Conservation (phyloP, 2,888 invertebrate species). For the Rhagium mordax region DNA sequence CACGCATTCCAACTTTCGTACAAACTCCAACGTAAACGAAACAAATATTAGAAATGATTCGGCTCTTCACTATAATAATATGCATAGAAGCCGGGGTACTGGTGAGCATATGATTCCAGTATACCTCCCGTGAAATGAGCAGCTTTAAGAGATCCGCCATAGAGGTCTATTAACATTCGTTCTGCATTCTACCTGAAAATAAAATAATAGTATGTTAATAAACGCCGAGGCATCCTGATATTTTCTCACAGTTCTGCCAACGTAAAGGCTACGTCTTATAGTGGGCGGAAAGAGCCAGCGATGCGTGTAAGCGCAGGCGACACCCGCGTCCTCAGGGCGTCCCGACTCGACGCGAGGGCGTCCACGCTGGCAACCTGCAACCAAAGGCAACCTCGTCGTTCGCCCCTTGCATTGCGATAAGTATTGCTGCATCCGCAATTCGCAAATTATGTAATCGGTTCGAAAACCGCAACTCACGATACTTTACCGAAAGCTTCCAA, state of each 20-base stretch:
- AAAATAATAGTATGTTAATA: conserved; percentile 40
- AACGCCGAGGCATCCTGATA: conserved; percentile 39
- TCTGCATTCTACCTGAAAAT: conserved; percentile 30
- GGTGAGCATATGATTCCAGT: background rate
- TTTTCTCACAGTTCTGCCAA: conserved; percentile 44
- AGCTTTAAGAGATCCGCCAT: conserved; percentile 4
- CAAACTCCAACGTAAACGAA: background rate
- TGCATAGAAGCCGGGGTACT: background rate
- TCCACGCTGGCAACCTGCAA: conserved; percentile 13
- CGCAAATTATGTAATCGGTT: background rate
- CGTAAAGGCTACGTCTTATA: conserved; percentile 1
- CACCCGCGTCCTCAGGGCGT: conserved; percentile 42
- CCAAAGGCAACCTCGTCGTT: background rate
- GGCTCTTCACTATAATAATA: conserved; percentile 16
- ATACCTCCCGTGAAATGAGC: conserved; percentile 30
- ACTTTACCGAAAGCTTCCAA: background rate
- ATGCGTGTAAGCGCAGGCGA: conserved; percentile 43
- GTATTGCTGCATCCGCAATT: background rate
- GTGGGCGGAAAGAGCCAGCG: conserved; percentile 34
- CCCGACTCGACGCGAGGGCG: conserved; percentile 36
- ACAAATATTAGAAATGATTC: background rate
- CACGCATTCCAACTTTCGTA: background rate
- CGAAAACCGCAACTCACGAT: background rate
- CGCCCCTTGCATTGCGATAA: background rate
- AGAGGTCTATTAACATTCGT: conserved; percentile 30